Evolutionary conservation across 1,140 invertebrate species (phyloP), one percentile per base, ranked within the genome.

Genomic region (Drosophila pseudoananassae): DNA sequence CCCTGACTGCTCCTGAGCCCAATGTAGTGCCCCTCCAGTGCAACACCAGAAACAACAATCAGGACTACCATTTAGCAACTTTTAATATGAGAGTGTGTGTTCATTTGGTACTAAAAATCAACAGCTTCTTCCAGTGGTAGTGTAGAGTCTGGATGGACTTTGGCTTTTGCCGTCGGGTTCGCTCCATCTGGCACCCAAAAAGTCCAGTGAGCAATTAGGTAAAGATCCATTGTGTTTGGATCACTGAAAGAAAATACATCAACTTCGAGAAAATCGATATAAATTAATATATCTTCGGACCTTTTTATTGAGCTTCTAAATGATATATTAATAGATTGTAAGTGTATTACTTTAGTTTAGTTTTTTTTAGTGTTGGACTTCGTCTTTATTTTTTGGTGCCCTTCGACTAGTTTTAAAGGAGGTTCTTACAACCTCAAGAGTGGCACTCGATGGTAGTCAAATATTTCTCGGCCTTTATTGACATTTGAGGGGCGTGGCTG

Each of bases 381-480:
- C 27, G 12, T n/a, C 43, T 31, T n/a, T 3, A 8, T 45, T 47
- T 25, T 20, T 53, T 40, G 40, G 10, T n/a, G 23, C 29, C 45
- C 4, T 46, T 46, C 43, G 17, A 23, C 20, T 58, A 57, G 57
- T 59, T 50, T 46, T 29, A 17, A 40, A 15, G 51, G 38, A 56
- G 50, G 56, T 50, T 61, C 68, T 9, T 46, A 27, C 36, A 57
- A 80, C 54, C 65, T 60, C 17, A 68, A 79, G 76, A 55, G 61
- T 38, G 40, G 43, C 61, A 63, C 52, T 60, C 53, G 54, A 55
- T 51, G 65, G 33, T 63, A 85, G 73, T 85, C 82, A 87, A 85
- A 81, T 85, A 76, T 78, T 63, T 76, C 45, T 78, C 58, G 20
- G 78, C 75, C 82, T 78, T 82, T 87, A 87, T 87, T 87, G 82